These are phyloP conservation scores for Lepus europaeus DNA, from an alignment of 2,113 vertebrate species.

Conservation along the genomic window DNA sequence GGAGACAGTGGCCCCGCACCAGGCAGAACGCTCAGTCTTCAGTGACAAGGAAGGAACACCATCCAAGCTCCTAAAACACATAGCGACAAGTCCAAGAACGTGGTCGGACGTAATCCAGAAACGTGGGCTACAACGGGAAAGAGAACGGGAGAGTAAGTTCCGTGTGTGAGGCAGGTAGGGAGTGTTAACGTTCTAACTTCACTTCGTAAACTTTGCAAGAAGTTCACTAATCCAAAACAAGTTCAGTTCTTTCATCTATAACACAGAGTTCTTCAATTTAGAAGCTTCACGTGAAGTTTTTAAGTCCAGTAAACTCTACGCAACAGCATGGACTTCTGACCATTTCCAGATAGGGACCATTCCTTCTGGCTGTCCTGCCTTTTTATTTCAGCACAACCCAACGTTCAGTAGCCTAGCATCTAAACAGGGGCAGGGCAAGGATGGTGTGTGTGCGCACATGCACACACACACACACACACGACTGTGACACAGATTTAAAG, in stretches of 20 bases:
- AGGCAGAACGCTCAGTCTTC: conserved; percentile 81
- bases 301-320: background rate
- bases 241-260: background rate
- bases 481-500: background rate
- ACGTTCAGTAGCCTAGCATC: background rate
- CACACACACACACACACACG: background rate
- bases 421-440: background rate
- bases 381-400: conserved; percentile 4
- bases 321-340: background rate
- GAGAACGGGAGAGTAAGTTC: background rate
- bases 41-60: conserved; percentile 60
- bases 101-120: conserved; percentile 94
- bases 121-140: conserved; percentile 88
- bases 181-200: background rate
- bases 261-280: background rate
- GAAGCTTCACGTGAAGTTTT: background rate
- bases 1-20: conserved; percentile 74
- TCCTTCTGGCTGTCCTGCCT: background rate
- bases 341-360: background rate
- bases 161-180: background rate
- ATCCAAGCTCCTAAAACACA: conserved; percentile 84
- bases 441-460: background rate
- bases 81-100: conserved; percentile 94
- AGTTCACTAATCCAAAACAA: conserved; percentile 19
- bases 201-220: background rate